Evolutionary conservation across 2,113 vertebrate species (phyloP), one percentile per base, ranked within the genome.

Genomic region (Orycteropus afer): DNA sequence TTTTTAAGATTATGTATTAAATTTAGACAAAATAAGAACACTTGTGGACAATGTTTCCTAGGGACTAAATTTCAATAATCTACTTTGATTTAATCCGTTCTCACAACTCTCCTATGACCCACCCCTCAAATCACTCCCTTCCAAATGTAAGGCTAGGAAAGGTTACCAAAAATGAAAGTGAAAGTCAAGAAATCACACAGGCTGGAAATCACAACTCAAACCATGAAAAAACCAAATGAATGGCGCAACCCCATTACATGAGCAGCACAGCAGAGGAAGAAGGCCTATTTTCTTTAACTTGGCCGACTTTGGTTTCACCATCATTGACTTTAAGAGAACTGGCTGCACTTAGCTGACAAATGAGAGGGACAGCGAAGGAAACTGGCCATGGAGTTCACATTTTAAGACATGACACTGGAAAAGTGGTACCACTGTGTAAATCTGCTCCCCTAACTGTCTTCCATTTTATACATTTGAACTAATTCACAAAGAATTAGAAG

Each of bases 151-250:
- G 40, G 78, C 2, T 7, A 45, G 61, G 14, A 77, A 53, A 77
- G 63, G 27, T 73, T 11, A 88, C 10, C 53, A 82, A 86, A 89
- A 53, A 22, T 47, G 32, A 82, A 82, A 86, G 32, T 65, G 22
- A 18, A 74, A 55, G 47, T 74, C 78, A 55, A 90, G 8, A 80
- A 15, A 57, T 34, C 65, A 34, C 49, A 63, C 1, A 80, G 13
- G 61, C 9, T 73, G 25, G 45, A 91, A 96, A 91, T 76, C 55
- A 94, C 42, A 94, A 94, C 40, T 79, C 63, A 67, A 69, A 32
- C 40, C 55, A 65, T 51, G 57, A 77, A 92, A 96, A 63, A 92
- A 90, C 11, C 42, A 78, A 96, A 63, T 49, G 14, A 86, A 90
- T n/a, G 86, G n/a, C 17, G 22, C 57, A 51, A 91, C 40, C 53